These are phyloP conservation scores for Paramormyrops kingsleyae DNA, from an alignment of 2,113 vertebrate species.

Conservation along the genomic window DNA sequence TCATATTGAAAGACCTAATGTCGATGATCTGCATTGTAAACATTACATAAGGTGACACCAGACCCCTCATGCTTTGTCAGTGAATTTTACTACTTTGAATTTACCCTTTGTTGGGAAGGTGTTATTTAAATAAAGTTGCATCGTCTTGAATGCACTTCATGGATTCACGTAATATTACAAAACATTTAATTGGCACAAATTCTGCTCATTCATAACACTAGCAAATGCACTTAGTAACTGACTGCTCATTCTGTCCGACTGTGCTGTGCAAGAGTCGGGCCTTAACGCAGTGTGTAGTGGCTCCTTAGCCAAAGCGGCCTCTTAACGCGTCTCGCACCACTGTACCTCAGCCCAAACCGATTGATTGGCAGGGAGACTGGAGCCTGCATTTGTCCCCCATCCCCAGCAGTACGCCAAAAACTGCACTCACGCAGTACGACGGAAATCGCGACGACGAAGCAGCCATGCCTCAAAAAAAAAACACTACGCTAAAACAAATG, in stretches of 20 bases:
- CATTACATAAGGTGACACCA: neutral
- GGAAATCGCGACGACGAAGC: neutral
- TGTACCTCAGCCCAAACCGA: slow-evolving; percentile 28
- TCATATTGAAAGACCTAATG: neutral
- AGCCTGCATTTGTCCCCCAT: neutral
- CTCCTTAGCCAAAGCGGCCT: neutral
- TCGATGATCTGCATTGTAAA: neutral
- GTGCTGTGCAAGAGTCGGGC: slow-evolving; percentile 42
- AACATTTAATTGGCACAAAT: neutral
- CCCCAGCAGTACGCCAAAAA: neutral
- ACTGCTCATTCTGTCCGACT: neutral
- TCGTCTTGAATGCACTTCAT: neutral
- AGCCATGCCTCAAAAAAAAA: neutral
- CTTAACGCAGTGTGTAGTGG: neutral
- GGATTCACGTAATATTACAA: neutral
- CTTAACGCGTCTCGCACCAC: neutral
- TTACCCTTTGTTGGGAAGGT: neutral
- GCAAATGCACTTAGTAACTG: slow-evolving; percentile 20
- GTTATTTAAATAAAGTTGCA: neutral
- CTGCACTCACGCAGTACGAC: neutral
- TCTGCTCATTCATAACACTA: neutral
- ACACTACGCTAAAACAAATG: slow-evolving; percentile 25
- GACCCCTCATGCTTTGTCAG: neutral
- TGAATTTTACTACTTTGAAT: neutral
- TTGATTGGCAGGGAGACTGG: slow-evolving; percentile 43